Evolutionary conservation across 2,888 invertebrate species (phyloP), one percentile per base, ranked within the genome.

Genomic region (Agrenia bidenticulata): DNA sequence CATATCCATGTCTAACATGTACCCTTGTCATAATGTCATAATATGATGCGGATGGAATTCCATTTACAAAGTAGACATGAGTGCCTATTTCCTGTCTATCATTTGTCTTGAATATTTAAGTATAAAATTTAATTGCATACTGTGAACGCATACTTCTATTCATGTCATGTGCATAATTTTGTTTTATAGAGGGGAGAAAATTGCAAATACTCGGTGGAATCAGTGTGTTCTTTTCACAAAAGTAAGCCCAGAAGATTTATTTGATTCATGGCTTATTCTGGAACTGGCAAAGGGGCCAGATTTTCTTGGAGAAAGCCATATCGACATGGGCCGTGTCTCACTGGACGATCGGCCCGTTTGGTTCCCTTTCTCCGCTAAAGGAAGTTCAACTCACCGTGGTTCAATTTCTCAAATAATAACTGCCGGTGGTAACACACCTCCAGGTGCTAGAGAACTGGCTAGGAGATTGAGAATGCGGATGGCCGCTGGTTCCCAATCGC

Each of bases 261-360:
- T 76, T 61, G 76, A 76, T 67, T 76, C 76, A 24, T 76, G 76
- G 76, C 65, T 76, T n/a, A 66, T 76, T 15, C 54, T 75, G 60
- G 76, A 76, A 61, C 64, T 76, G 49, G 64, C 64, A 19, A 66
- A 72, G 63, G 76, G 74, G 62, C 63, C 71, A 57, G 76, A 75
- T 37, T 57, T 57, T n/a, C 56, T 57, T 39, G 83, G 83, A 1
- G 83, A 83, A 74, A 79, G 81, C 23, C 78, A 86, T 79, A 84
- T 91, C 77, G 90, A 92, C 76, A 81, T 92, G 66, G 87, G 88
- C 77, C 90, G 90, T 79, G 92, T 92, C 2, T 90, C 92, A 78
- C 85, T 93, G 27, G 90, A 92, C 77, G 92, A 93, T 80, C 87
- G 91, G 64, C 90, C 93, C 0, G 88, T 91, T 54, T 94, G 94